Evolutionary conservation across 2,888 invertebrate species (phyloP).

Genomic region (Lottia scabra): DNA sequence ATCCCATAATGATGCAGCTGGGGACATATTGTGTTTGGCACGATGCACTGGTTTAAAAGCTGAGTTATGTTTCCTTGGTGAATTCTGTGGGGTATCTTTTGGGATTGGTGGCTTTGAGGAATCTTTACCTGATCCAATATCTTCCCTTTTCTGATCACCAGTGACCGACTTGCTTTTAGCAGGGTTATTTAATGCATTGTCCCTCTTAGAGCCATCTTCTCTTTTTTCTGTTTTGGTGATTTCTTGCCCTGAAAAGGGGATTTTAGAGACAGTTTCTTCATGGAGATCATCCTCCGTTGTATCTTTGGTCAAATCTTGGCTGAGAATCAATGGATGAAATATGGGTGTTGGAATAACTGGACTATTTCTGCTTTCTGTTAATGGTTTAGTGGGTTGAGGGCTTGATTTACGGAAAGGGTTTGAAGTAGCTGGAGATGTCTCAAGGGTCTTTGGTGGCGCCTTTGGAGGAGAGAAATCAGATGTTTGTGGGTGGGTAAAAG

Average conservation of each 20-base stretch:
- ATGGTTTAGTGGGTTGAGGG: not conserved
- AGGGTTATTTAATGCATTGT: not conserved
- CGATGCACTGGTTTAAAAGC: conserved; percentile 47
- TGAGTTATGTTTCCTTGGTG: conserved; percentile 28
- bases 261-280: not conserved
- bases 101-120: conserved; percentile 1
- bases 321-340: not conserved
- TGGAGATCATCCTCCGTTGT: not conserved
- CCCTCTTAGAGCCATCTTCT: not conserved
- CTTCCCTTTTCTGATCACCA: not conserved
- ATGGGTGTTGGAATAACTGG: not conserved
- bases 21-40: conserved; percentile 57
- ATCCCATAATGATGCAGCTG: conserved; percentile 64
- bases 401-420: not conserved
- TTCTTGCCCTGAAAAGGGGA: not conserved
- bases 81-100: conserved; percentile 3
- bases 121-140: not conserved
- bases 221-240: not conserved
- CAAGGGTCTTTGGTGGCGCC: not conserved
- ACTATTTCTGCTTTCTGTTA: not conserved
- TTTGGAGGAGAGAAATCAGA: not conserved
- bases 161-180: not conserved
- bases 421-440: not conserved
- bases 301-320: not conserved
- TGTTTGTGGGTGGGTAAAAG: not conserved